Evolutionary conservation across 2,797 vertebrate species (phyloP), one percentile per base, ranked within the genome.

Genomic region (Gobionotothen gibberifrons): DNA sequence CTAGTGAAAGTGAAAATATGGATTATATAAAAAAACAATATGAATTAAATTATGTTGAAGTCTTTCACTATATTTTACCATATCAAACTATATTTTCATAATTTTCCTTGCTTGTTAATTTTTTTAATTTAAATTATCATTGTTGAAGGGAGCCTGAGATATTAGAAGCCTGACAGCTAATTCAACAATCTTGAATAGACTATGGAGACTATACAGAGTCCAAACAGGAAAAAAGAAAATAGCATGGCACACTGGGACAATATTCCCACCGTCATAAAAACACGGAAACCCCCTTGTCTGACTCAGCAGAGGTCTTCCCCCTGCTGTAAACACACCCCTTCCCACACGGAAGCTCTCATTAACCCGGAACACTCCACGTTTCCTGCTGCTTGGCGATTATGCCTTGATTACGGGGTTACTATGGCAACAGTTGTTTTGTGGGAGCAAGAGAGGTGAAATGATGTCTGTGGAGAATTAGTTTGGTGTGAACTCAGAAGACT

Each of bases 231-330:
- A 71, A 44, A 49, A 42, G 5, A 57, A 78, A 81, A 70, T 10
- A 21, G 5, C 17, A 39, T 5, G 22, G 16, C 72, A 79, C 68
- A 63, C 40, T 56, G 62, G 51, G 87, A 80, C 81, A 86, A 66
- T 61, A 78, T 84, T 83, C 76, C 78, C 79, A 84, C 51, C 66
- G 53, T 82, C 62, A 78, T 78, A 78, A 87, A 83, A 76, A 79
- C 75, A 89, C 55, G 90, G 89, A 86, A 92, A 92, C 87, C 74
- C 87, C 87, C 86, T 77, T 86, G 86, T 85, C 72, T 2, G 67
- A 43, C 65, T 89, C 89, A 89, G 48, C 87, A 82, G 68, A 84
- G 87, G 81, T 85, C 71, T 83, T 78, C 83, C 87, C 72, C 89
- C 87, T 81, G 82, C 84, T 86, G 86, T 43, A 85, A 81, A 42